Evolutionary conservation across 2,888 invertebrate species (phyloP).

Genomic region (Scelioninae gen. 2): DNA sequence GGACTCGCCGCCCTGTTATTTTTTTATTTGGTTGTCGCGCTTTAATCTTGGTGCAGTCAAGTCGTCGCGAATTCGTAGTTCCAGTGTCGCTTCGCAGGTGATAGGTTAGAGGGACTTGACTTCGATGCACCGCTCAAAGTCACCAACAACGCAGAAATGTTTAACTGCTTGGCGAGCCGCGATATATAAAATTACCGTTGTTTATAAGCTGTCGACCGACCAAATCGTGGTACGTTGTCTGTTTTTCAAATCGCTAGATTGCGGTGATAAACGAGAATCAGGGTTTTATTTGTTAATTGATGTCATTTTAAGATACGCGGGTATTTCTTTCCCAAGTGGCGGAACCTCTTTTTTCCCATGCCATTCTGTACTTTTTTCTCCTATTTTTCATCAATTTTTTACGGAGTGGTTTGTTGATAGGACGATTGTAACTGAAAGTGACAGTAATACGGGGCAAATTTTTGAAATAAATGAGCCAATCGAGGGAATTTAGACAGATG

Average conservation of each 20-base stretch:
- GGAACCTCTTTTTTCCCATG: no score
- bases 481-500: no score
- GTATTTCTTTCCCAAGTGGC: not conserved
- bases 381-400: no score
- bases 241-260: slow-evolving; percentile 18
- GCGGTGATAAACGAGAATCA: slow-evolving; percentile 4
- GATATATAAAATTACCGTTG: slow-evolving; percentile 14
- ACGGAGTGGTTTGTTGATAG: no score
- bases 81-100: slow-evolving; percentile 15
- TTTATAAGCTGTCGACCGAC: slow-evolving; percentile 19
- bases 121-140: slow-evolving; percentile 8
- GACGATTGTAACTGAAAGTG: no score
- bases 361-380: no score
- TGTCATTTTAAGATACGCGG: not conserved
- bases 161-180: not conserved
- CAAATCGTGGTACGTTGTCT: slow-evolving; percentile 28
- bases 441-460: no score
- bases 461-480: no score
- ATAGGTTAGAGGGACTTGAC: slow-evolving; percentile 15
- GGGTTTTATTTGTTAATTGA: slow-evolving; percentile 11
- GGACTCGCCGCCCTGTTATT: slow-evolving; percentile 35
- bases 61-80: slow-evolving; percentile 15
- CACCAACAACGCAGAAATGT: slow-evolving; percentile 23
- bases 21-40: slow-evolving; percentile 33
- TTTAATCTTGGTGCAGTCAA: not conserved